Percentiles rank a stretch among this genome's conserved stretches.
phyloP scores from a whole-genome alignment of 1,140 invertebrate genomes.

The Chelonus insularis region DNA sequence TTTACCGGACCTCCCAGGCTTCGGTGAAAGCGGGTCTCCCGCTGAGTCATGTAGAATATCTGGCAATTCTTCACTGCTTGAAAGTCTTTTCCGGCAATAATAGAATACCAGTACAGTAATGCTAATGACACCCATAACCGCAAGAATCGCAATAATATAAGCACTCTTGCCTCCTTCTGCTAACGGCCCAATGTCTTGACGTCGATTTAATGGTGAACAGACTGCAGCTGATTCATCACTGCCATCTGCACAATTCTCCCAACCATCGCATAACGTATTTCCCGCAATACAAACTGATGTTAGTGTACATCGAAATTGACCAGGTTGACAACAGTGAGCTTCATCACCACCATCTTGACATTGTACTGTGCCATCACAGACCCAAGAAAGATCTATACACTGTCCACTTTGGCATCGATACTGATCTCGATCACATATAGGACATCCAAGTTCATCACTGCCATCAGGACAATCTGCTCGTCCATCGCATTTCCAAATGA shows the following conservation, averaged over 20 bases:
- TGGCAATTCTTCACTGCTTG: constrained; percentile 57
- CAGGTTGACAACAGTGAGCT: constrained; percentile 62
- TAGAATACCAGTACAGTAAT: constrained; percentile 57
- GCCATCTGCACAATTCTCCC: constrained; percentile 73
- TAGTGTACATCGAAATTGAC: constrained; percentile 68
- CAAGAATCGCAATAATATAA: constrained; percentile 53
- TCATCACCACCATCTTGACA: constrained; percentile 73
- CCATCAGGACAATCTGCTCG: constrained; percentile 82
- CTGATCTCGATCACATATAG: constrained; percentile 66
- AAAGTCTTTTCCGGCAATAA: constrained; percentile 54
- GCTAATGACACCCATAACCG: constrained; percentile 56
- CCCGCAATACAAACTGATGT: constrained; percentile 66
- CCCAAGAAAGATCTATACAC: constrained; percentile 70
- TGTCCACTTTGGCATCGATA: constrained; percentile 75
- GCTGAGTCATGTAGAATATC: constrained; percentile 64
- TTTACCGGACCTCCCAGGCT: constrained; percentile 48
- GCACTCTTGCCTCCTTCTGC: constrained; percentile 58
- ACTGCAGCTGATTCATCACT: constrained; percentile 69
- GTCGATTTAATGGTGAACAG: constrained; percentile 56
- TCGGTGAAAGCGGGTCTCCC: constrained; percentile 65
- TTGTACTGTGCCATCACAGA: constrained; percentile 74
- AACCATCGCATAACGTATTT: constrained; percentile 67
- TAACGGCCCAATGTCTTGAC: constrained; percentile 38
- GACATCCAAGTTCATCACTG: constrained; percentile 78
- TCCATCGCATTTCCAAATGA: constrained; percentile 82